A percentile compares a stretch with the other conserved stretches of the same genome.
Conservation (phyloP, 2,797 vertebrate genomes). For the Sus cebifrons region DNA sequence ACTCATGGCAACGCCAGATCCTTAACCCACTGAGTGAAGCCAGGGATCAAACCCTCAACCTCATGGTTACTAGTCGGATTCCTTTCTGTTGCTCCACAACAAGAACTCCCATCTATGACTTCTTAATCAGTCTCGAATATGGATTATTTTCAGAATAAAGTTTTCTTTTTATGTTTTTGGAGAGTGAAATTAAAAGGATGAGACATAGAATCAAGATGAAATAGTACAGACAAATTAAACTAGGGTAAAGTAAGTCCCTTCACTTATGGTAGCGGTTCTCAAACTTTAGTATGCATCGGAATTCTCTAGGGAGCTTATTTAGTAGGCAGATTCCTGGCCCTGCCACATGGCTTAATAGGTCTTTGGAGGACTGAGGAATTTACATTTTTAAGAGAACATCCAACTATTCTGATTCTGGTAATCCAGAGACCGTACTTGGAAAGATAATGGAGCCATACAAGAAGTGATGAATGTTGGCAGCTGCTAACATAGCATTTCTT, state of each 20-base stretch:
- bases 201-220: background rate
- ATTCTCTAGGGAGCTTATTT: background rate
- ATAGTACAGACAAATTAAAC: background rate
- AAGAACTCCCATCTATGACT: background rate
- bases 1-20: too few relatives aligned
- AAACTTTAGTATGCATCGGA: background rate
- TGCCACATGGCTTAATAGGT: background rate
- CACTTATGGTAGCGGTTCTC: background rate
- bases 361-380: background rate
- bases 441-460: background rate
- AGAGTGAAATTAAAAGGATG: background rate
- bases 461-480: background rate
- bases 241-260: background rate
- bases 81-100: too few relatives aligned
- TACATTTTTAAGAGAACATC: constrained; percentile 15
- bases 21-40: too few relatives aligned
- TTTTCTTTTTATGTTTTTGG: background rate
- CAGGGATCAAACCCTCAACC: too few relatives aligned
- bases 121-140: background rate
- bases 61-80: too few relatives aligned
- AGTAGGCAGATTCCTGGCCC: background rate
- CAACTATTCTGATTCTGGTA: background rate
- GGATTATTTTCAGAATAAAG: constrained; percentile 48
- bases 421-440: background rate
- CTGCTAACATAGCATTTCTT: background rate